phyloP scores from a whole-genome alignment of 1,140 invertebrate genomes.

The Leptestheria dahalacensis region DNA sequence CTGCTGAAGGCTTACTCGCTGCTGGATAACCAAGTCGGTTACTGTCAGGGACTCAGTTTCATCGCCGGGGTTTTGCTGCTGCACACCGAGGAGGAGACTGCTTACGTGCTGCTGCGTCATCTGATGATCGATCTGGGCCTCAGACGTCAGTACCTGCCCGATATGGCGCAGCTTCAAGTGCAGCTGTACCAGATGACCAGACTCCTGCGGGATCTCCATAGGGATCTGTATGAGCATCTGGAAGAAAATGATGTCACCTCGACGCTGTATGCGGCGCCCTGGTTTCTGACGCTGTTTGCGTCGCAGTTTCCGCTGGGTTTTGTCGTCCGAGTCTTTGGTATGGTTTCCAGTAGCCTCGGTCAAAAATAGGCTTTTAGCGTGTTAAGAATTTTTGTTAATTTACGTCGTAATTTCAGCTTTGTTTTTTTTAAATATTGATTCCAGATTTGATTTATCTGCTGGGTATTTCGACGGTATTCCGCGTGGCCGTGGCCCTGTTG shows the following conservation, averaged over 20 bases:
- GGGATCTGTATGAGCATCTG: constrained; percentile 62
- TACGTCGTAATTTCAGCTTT: not conserved
- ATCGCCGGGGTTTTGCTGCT: constrained; percentile 81
- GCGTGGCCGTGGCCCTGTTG: constrained; percentile 69
- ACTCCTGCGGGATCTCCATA: constrained; percentile 70
- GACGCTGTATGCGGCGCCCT: constrained; percentile 85
- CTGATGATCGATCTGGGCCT: constrained; percentile 79
- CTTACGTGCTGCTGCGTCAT: constrained; percentile 72
- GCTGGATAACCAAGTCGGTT: constrained; percentile 82
- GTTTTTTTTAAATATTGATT: constrained; percentile 16
- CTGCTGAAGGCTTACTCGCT: constrained; percentile 89
- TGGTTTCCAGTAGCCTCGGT: constrained; percentile 23
- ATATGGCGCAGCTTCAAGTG: constrained; percentile 76
- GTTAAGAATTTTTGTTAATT: not conserved
- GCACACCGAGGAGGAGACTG: constrained; percentile 80
- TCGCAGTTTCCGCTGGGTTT: constrained; percentile 93
- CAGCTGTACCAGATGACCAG: constrained; percentile 80
- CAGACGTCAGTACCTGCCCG: constrained; percentile 73
- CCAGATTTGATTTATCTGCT: constrained; percentile 78
- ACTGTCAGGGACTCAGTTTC: constrained; percentile 79
- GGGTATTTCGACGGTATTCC: constrained; percentile 75
- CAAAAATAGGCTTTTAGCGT: not conserved
- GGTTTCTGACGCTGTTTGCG: constrained; percentile 88
- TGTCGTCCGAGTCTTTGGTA: constrained; percentile 82
- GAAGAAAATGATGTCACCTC: constrained; percentile 79